Conservation (phyloP, 2,888 invertebrate species). For the Phyto melanocephala region DNA sequence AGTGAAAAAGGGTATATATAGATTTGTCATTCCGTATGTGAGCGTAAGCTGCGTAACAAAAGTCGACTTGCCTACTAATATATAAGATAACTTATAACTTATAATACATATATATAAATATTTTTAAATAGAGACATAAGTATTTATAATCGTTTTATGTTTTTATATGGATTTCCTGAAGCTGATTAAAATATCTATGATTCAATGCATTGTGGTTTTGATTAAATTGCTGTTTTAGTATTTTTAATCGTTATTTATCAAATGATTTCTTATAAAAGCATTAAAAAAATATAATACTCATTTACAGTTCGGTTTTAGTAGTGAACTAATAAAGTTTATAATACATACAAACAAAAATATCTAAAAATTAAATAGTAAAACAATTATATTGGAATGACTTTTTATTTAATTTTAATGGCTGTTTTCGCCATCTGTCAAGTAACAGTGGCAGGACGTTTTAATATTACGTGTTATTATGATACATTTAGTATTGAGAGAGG, state of each 20-base stretch:
- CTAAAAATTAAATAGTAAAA: no score
- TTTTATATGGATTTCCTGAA: background rate
- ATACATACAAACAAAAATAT: background rate
- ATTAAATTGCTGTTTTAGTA: background rate
- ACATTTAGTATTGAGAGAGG: constrained; percentile 73
- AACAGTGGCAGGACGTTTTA: constrained; percentile 66
- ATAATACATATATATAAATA: no score
- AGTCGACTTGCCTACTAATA: no score
- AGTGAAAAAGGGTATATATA: no score
- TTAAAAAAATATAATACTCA: background rate
- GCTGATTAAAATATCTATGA: constrained; percentile 1
- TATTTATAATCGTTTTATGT: no score
- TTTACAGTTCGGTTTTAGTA: background rate
- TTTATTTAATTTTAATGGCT: constrained; percentile 5
- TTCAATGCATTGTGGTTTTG: constrained; percentile 8
- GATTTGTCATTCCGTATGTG: no score
- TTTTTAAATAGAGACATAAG: no score
- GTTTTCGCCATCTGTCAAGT: constrained; percentile 49
- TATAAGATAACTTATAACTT: no score
- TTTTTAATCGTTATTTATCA: background rate
- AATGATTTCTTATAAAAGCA: constrained; percentile 11
- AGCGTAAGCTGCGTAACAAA: no score
- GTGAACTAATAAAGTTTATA: background rate
- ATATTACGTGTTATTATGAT: constrained; percentile 75
- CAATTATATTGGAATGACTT: constrained; percentile 28